Base-by-base conservation (phyloP, 2,113 vertebrate genomes). In the Bubo blakistoni region DNA sequence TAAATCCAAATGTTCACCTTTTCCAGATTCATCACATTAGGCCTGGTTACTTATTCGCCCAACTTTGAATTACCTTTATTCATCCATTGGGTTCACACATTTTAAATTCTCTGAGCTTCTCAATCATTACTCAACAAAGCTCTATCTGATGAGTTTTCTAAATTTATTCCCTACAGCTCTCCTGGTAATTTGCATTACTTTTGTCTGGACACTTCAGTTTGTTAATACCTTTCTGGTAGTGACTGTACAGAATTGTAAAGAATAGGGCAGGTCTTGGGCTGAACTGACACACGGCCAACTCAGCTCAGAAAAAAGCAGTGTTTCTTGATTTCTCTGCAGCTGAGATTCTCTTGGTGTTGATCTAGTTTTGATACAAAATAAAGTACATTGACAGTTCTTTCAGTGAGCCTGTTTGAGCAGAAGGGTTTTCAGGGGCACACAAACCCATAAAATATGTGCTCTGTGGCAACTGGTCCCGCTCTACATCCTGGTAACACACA, bases 111-210 rank as follows among this genome's bases (percentile, higher is more conserved):
- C 81, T 40, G 49, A 92, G 66, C 44, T 96, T 91, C 86, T 89
- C 91, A 93, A 72, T 92, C 88, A 69, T 79, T 92, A 88, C 52
- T 86, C 40, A 79, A 88, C 72, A 93, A 95, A 96, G 44, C 44
- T 55, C 57, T 69, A 4, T 30, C 61, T 92, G 91, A 92, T 84
- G 69, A 95, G 49, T 69, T 96, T 44, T 76, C 84, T 85, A 82
- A 85, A 84, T 81, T 59, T 81, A 88, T 82, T 93, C 52, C 76
- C 49, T 92, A 80, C 49, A 90, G 42, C 47, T 87, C 17, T 61
- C 27, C 38, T 57, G 10, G n/a, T 58, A 81, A 84, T 91, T 86
- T 93, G 46, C 70, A 80, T 83, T 90, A 62, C 67, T 90, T 93
- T 92, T 84, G 51, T 51, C 78, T 52, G 85, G 77, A 78, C 78